Conservation (phyloP, 2,797 vertebrate species). For the Capromys pilorides region DNA sequence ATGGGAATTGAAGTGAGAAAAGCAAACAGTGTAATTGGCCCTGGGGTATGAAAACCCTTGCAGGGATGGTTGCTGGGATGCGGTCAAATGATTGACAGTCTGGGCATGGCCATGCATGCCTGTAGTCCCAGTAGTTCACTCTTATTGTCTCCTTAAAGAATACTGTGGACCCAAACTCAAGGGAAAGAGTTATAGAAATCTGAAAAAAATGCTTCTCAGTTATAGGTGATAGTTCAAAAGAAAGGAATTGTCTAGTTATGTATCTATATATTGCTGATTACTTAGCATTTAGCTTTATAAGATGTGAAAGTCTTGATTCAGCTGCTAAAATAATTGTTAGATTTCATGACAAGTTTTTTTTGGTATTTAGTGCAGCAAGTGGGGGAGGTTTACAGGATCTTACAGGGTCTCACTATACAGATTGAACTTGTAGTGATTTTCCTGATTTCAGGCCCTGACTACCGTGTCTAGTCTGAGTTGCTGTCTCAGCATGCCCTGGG, state of each 20-base stretch:
- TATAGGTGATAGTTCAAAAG: background rate
- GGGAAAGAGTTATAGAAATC: background rate
- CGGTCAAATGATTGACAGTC: background rate
- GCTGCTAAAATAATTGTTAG: slow-evolving; percentile 29
- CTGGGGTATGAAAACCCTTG: background rate
- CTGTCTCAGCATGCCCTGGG: no score
- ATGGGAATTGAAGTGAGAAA: slow-evolving; percentile 14
- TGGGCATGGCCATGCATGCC: background rate
- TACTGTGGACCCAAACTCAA: background rate
- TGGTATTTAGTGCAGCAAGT: background rate
- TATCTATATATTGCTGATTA: background rate
- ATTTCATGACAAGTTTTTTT: background rate
- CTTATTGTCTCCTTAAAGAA: background rate
- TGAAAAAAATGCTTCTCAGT: background rate
- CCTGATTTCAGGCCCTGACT: no score
- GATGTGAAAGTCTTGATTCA: slow-evolving; percentile 30
- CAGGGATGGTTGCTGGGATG: background rate
- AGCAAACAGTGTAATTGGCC: background rate
- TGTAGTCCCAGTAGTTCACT: background rate
- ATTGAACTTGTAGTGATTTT: no score
- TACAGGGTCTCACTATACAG: no score
- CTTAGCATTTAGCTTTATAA: slow-evolving; percentile 8
- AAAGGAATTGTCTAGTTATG: slow-evolving; percentile 33
- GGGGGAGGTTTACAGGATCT: background rate
- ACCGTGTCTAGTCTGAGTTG: no score